Evolutionary conservation across 2,797 vertebrate species (phyloP).

Genomic region (Enteromius argenteus): DNA sequence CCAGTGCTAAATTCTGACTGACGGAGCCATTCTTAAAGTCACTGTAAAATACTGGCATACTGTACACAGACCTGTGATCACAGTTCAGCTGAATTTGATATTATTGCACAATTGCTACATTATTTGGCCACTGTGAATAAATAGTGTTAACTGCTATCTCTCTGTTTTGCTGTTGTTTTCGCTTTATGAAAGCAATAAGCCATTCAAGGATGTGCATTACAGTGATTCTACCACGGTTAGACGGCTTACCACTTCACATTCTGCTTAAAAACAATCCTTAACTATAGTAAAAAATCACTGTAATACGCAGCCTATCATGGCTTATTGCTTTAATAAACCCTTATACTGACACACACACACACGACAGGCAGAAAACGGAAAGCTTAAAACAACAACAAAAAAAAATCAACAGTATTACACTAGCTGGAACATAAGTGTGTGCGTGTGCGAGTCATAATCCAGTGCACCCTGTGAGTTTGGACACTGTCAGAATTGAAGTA

Average conservation of each 20-base stretch:
- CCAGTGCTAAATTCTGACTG: not conserved
- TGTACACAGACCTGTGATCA: not conserved
- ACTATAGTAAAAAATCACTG: conserved; percentile 10
- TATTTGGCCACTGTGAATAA: not conserved
- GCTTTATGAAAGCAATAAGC: conserved; percentile 19
- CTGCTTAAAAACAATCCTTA: not conserved
- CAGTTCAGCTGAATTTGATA: not conserved
- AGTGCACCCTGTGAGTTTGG: conserved; percentile 56
- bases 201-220: not conserved
- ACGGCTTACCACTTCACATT: not conserved
- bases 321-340: conserved; percentile 26
- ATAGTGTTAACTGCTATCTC: not conserved
- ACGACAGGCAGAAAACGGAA: not conserved
- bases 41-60: not conserved
- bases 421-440: not conserved
- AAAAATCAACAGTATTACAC: not conserved
- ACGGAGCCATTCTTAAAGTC: too few species aligned
- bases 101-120: not conserved
- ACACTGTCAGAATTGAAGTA: conserved; percentile 72
- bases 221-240: not conserved
- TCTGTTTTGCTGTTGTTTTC: not conserved
- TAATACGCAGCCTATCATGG: not conserved
- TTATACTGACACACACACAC: not conserved
- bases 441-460: not conserved
- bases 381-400: not conserved